phyloP scores from a whole-genome alignment of 2,113 vertebrate species.

The Notarius quadriscutis region DNA sequence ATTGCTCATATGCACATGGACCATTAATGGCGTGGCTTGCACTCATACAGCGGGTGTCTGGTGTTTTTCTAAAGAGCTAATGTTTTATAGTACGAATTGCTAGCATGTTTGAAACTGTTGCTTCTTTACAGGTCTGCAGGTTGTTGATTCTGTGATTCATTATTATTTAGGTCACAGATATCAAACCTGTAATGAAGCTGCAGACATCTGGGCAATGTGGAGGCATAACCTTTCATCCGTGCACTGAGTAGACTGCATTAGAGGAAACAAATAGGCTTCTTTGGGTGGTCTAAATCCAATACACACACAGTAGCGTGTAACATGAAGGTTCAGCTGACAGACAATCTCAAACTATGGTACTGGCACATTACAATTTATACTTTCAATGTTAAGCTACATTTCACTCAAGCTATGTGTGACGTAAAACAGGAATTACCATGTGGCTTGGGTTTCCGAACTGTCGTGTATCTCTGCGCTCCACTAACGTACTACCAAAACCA shows the following conservation, averaged over 20 bases:
- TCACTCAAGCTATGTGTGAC: background rate
- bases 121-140: background rate
- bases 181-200: slow-evolving; percentile 19
- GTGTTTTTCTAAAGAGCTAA: background rate
- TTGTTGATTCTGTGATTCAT: background rate
- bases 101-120: background rate
- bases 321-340: slow-evolving; percentile 15
- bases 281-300: background rate
- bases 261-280: background rate
- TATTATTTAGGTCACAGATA: slow-evolving; percentile 34
- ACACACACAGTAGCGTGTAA: background rate
- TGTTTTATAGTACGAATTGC: slow-evolving; percentile 36
- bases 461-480: background rate
- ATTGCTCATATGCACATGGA: background rate
- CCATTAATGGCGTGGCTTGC: no score
- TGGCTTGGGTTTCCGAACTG: background rate
- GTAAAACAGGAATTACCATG: background rate
- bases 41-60: no score
- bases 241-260: background rate
- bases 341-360: background rate
- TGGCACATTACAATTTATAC: background rate
- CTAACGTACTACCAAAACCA: background rate
- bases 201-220: slow-evolving; percentile 31
- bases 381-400: background rate
- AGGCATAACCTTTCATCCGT: background rate